Evolutionary conservation across 1,140 invertebrate genomes (phyloP).

Genomic region (Nilaparvata lugens): DNA sequence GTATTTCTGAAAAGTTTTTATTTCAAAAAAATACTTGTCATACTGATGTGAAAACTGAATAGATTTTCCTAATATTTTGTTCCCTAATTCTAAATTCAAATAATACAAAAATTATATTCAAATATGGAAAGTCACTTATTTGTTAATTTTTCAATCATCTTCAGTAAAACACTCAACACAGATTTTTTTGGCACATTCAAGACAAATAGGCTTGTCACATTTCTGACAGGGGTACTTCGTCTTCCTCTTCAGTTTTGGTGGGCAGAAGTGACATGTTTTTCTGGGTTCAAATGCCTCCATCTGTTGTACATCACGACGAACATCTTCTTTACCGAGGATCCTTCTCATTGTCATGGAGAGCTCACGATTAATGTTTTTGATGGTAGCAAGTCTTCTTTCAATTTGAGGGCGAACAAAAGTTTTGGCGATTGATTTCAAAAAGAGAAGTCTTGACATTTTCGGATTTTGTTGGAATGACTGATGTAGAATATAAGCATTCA

Average conservation of each 20-base stretch:
- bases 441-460: too few species aligned
- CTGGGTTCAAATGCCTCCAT: neutral
- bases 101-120: neutral
- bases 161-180: constrained; percentile 1
- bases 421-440: too few species aligned
- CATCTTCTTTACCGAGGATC: neutral
- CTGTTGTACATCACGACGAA: neutral
- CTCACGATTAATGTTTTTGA: too few species aligned
- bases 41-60: neutral
- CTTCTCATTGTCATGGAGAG: too few species aligned
- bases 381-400: too few species aligned
- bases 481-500: too few species aligned
- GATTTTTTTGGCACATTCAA: neutral
- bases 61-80: too few species aligned
- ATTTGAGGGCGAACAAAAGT: too few species aligned
- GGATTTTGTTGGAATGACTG: too few species aligned
- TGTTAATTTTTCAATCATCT: neutral
- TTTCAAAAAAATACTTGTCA: neutral
- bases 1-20: neutral
- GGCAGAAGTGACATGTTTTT: neutral
- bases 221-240: neutral
- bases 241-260: too few species aligned
- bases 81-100: too few species aligned
- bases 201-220: neutral
- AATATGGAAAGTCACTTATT: neutral